These are phyloP conservation scores for Platichthys flesus DNA, from an alignment of 2,113 vertebrate species.

Conservation along the genomic window DNA sequence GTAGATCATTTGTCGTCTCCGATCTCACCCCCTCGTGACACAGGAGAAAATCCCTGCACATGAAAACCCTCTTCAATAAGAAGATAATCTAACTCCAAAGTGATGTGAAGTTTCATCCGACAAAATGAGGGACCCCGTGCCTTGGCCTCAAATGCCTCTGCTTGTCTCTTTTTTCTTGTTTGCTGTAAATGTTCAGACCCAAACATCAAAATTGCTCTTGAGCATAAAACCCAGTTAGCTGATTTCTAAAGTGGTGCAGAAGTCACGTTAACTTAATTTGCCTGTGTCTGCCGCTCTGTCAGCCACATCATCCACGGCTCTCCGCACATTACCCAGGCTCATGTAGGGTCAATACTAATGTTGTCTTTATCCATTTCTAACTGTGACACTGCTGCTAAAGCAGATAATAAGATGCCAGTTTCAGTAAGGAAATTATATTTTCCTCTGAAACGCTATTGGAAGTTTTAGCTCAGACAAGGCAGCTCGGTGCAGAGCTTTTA, in stretches of 20 bases:
- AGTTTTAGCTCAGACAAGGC: slow-evolving; percentile 20
- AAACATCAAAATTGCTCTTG: not conserved
- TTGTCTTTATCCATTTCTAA: slow-evolving; percentile 40
- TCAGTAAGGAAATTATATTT: slow-evolving; percentile 45
- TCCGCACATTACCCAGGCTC: slow-evolving; percentile 45
- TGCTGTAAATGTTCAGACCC: slow-evolving; percentile 9
- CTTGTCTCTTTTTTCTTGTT: not conserved
- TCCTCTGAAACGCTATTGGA: slow-evolving; percentile 25
- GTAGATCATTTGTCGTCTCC: slow-evolving; percentile 18
- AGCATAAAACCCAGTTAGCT: slow-evolving; percentile 19
- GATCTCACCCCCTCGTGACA: slow-evolving; percentile 28
- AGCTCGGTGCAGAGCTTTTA: not conserved
- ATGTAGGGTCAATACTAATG: slow-evolving; percentile 70
- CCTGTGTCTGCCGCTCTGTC: slow-evolving; percentile 21
- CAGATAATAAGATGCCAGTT: slow-evolving; percentile 50
- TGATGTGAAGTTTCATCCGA: slow-evolving; percentile 7
- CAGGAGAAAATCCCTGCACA: slow-evolving; percentile 35
- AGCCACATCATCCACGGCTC: slow-evolving; percentile 29
- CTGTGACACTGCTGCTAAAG: slow-evolving; percentile 54
- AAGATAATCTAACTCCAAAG: slow-evolving; percentile 41
- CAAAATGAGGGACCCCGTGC: slow-evolving; percentile 6
- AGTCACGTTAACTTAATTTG: slow-evolving; percentile 57
- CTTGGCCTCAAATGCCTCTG: slow-evolving; percentile 4
- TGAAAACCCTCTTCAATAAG: slow-evolving; percentile 7
- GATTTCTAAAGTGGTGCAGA: slow-evolving; percentile 56